Conservation (phyloP, 2,888 invertebrate genomes). For the Dasysyrphus tricinctus region DNA sequence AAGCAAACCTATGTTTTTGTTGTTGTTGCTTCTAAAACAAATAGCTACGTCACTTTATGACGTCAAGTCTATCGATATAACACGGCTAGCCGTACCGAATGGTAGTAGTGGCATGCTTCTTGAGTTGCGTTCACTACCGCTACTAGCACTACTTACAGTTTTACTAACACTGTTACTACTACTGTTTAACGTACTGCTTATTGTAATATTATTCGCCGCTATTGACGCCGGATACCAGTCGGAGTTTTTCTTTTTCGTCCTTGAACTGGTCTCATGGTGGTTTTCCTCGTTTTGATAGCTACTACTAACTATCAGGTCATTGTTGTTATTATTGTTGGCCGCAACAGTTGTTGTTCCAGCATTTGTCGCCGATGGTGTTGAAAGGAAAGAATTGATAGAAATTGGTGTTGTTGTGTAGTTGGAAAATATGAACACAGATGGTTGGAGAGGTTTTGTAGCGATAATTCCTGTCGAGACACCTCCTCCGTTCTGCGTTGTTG, state of each 20-base stretch:
- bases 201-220: slow-evolving; percentile 70
- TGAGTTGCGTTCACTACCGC: slow-evolving; percentile 70
- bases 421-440: slow-evolving; percentile 82
- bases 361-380: slow-evolving; percentile 48
- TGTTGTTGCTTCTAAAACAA: not conserved
- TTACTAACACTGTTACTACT: slow-evolving; percentile 72
- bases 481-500: slow-evolving; percentile 61
- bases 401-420: slow-evolving; percentile 80
- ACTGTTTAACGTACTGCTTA: slow-evolving; percentile 74
- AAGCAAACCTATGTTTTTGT: not conserved
- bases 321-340: slow-evolving; percentile 72
- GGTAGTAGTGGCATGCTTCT: slow-evolving; percentile 78
- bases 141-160: slow-evolving; percentile 73
- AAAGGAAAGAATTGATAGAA: slow-evolving; percentile 53
- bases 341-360: slow-evolving; percentile 66
- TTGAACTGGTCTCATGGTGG: slow-evolving; percentile 68
- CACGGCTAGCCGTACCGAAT: slow-evolving; percentile 79
- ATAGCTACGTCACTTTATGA: slow-evolving; percentile 77
- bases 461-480: slow-evolving; percentile 66
- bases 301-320: slow-evolving; percentile 74
- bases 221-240: slow-evolving; percentile 78
- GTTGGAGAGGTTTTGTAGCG: slow-evolving; percentile 80
- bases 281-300: slow-evolving; percentile 80
- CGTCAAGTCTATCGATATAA: slow-evolving; percentile 82
- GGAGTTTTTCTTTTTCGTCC: slow-evolving; percentile 61